Evolutionary conservation across 2,113 vertebrate species (phyloP), one percentile per base, ranked within the genome.

Genomic region (Grallaria varia): DNA sequence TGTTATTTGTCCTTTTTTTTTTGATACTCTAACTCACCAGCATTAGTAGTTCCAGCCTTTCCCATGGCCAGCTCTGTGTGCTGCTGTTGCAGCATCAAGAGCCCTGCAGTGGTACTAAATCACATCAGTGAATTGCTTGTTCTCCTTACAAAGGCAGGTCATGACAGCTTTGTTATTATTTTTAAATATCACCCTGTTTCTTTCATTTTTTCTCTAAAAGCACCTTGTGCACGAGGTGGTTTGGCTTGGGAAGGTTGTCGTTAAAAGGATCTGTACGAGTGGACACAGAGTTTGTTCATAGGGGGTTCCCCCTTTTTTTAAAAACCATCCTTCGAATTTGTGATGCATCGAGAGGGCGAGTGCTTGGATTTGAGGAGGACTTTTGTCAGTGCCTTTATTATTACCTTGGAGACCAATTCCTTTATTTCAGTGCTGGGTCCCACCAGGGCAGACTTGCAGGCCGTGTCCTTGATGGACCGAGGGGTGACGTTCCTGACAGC

Each of bases 311-410:
- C 30, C 66, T 66, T 52, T 40, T 64, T 80, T 35, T 42, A 14
- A 27, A 80, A 84, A 7, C 9, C 6, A 6, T 78, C 7, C 8
- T 81, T 89, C 74, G 63, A 2, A 59, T 58, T 72, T 87, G 19
- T 37, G 64, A n/a, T 45, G 19, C n/a, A n/a, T 68, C 42, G 11
- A 25, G 77, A 76, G 59, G 45, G 39, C 42, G 80, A 89, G 53
- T 55, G 81, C 45, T 82, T 80, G 63, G 25, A 31, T 91, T 79
- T 81, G 39, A 93, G 76, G 71, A 89, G 72, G 84, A 82, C 79
- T 84, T 94, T 92, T 93, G 95, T 96, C 96, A 96, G 97, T 98
- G 98, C 97, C 98, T 98, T 98, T 97, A 96, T 92, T 94, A 91
- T 52, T 59, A 37, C 37, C 95, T 78, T 92, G 74, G 93, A 97